These are phyloP conservation scores for Drepanosiphum platanoidis DNA, from an alignment of 2,888 invertebrate species.

Conservation along the genomic window DNA sequence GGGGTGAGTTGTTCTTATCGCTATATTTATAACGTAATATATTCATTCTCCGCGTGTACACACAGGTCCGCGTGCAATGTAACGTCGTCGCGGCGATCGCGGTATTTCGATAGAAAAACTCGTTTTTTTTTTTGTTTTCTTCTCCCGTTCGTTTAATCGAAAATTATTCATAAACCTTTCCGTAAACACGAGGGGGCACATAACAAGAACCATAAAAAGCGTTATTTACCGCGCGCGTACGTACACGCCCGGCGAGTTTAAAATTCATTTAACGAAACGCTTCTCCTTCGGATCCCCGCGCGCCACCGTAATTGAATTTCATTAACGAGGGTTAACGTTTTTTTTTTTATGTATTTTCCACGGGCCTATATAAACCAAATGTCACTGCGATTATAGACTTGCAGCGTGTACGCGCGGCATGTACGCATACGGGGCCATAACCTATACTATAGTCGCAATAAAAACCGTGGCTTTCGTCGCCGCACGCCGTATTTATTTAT, in stretches of 20 bases:
- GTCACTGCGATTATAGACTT: not conserved
- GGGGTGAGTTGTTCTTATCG: not conserved
- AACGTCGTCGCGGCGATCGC: not conserved
- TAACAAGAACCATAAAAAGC: not conserved
- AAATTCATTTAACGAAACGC: slow-evolving; percentile 26
- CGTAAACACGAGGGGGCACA: not conserved
- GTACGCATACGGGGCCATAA: not conserved
- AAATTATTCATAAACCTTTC: slow-evolving; percentile 23
- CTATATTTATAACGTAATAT: not conserved
- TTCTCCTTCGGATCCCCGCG: not conserved
- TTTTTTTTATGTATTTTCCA: not conserved
- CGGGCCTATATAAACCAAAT: slow-evolving; percentile 1
- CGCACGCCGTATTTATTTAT: not conserved
- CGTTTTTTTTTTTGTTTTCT: not conserved
- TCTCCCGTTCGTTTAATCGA: not conserved
- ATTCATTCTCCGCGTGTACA: not conserved
- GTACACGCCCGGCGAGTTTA: not conserved
- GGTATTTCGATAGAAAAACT: not conserved
- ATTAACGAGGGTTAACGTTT: slow-evolving; percentile 37
- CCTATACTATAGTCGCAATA: not conserved
- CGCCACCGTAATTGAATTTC: slow-evolving; percentile 23
- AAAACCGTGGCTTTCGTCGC: not conserved
- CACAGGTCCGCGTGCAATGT: not conserved
- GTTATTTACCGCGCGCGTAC: slow-evolving; percentile 12
- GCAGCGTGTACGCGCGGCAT: not conserved